These are phyloP conservation scores for Pseudoatta argentina DNA, from an alignment of 1,140 invertebrate species.

Conservation along the genomic window DNA sequence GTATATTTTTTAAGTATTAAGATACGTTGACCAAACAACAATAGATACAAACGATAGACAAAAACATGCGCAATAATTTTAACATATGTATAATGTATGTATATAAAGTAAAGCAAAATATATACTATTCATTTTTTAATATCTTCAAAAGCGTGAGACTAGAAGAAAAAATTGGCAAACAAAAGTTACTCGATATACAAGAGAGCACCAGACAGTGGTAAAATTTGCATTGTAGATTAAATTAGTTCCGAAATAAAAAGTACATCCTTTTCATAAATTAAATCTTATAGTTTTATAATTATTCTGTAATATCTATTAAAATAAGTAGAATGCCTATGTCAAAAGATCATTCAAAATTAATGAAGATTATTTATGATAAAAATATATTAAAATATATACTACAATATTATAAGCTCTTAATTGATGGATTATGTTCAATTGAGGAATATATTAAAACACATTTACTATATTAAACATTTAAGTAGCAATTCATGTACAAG, in stretches of 20 bases:
- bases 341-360: neutral
- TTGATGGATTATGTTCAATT: neutral
- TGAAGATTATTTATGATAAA: neutral
- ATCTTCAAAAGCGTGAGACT: neutral
- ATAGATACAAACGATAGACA: slow-evolving; percentile 11
- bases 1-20: neutral
- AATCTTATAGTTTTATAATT: neutral
- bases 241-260: neutral
- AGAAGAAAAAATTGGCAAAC: neutral
- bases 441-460: neutral
- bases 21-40: neutral
- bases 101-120: neutral
- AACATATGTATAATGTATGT: neutral
- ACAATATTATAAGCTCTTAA: neutral
- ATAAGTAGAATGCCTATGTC: too few species aligned
- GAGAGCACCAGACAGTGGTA: neutral
- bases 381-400: neutral
- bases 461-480: neutral
- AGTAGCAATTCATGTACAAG: neutral
- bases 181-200: neutral
- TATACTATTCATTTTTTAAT: neutral
- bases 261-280: neutral
- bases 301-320: too few species aligned
- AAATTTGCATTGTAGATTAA: neutral
- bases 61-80: neutral